phyloP scores from a whole-genome alignment of 2,888 invertebrate genomes.

The Cantharis lateralis region DNA sequence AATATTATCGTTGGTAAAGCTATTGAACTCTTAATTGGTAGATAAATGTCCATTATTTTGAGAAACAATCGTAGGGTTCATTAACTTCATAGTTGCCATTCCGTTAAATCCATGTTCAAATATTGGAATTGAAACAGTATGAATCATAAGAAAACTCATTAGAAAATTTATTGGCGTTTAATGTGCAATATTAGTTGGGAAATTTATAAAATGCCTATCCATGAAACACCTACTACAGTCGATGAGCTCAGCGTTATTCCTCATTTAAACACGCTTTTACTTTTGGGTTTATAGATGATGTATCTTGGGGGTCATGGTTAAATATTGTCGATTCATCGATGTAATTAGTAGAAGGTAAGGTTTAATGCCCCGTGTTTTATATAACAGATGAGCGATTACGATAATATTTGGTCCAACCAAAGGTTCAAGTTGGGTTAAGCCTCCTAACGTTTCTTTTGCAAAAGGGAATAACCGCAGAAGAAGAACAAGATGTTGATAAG shows the following conservation, averaged over 20 bases:
- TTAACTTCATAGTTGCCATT: neutral
- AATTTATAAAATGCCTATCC: neutral
- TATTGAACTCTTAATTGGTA: neutral
- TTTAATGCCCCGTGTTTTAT: neutral
- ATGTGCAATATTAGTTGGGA: neutral
- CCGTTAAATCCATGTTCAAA: neutral
- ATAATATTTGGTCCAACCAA: neutral
- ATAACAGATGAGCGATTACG: neutral
- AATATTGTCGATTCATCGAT: conserved; percentile 11
- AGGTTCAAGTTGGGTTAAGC: neutral
- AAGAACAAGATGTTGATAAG: neutral
- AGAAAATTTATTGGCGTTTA: neutral
- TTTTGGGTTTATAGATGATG: conserved; percentile 1
- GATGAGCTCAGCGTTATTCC: conserved; percentile 17
- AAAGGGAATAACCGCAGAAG: neutral
- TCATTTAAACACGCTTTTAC: neutral
- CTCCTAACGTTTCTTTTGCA: no score
- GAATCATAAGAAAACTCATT: neutral
- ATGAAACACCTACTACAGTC: conserved; percentile 18
- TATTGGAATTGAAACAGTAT: neutral
- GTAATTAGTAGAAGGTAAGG: conserved; percentile 3
- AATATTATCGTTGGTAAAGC: neutral
- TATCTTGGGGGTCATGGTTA: conserved; percentile 5
- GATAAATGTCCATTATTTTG: neutral
- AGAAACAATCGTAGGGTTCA: neutral